phyloP scores from a whole-genome alignment of 2,797 vertebrate genomes.

The Danio aesculapii region DNA sequence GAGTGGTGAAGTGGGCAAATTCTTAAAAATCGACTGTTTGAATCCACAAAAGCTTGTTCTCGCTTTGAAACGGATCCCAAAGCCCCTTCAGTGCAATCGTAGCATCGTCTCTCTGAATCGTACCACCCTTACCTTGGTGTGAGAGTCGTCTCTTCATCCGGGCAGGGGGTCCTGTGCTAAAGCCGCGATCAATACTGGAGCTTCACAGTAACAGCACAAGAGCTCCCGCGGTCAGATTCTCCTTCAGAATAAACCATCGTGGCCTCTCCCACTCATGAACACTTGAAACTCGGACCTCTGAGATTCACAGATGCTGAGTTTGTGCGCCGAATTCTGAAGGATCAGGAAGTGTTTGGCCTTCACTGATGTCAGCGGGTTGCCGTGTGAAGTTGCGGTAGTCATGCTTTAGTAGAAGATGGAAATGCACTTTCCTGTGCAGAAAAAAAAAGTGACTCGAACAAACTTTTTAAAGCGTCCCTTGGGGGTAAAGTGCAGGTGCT shows the following conservation, averaged over 20 bases:
- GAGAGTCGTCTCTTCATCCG: slow-evolving; percentile 34
- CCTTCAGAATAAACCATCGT: slow-evolving; percentile 36
- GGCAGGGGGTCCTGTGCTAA: slow-evolving; percentile 40
- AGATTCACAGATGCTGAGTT: neutral
- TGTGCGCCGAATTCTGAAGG: slow-evolving; percentile 4
- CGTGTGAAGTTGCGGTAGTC: neutral
- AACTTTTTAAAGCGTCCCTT: neutral
- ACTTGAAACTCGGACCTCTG: slow-evolving; percentile 7
- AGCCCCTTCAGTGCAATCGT: slow-evolving; percentile 17
- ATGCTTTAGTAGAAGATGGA: neutral
- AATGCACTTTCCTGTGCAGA: neutral
- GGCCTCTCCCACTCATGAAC: neutral
- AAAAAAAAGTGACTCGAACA: neutral
- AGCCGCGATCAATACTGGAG: slow-evolving; percentile 42
- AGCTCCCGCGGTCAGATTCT: slow-evolving; percentile 36
- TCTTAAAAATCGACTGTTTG: slow-evolving; percentile 35
- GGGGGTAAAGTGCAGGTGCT: neutral
- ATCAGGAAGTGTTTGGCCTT: slow-evolving; percentile 9
- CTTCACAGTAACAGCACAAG: slow-evolving; percentile 40
- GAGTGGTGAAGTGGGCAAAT: slow-evolving; percentile 36
- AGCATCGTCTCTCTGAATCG: slow-evolving; percentile 26
- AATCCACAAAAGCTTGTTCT: slow-evolving; percentile 42
- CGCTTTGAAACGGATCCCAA: slow-evolving; percentile 38
- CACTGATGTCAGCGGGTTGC: slow-evolving; percentile 2
- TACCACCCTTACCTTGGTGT: slow-evolving; percentile 28